Evolutionary conservation across 2,888 invertebrate species (phyloP), one percentile per base, ranked within the genome.

Genomic region (Nymphalis urticae): DNA sequence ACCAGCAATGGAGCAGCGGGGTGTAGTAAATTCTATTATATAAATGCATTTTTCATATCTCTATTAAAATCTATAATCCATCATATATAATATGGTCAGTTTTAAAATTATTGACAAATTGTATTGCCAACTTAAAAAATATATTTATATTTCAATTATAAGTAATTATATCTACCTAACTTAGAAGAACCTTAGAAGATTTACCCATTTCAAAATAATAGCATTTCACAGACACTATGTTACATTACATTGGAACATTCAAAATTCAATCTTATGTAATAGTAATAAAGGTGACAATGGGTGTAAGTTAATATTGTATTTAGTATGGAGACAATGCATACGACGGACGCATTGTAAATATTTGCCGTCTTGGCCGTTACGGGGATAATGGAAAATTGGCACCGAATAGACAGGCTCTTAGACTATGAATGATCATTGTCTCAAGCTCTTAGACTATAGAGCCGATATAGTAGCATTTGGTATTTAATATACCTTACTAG

Each of bases 311-410:
- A 82, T 83, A 73, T 77, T 73, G 80, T 82, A 84, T 83, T 84
- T 82, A 77, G 78, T 76, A 77, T 75, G 77, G 77, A 83, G 83
- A 84, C 84, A 85, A 85, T 85, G 81, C 80, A 81, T 76, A 77
- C 78, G 79, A 69, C 70, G 74, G 79, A 75, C 77, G 78, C 79
- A 78, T 76, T 79, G 84, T 82, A 85, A 85, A 84, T 80, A 84
- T 85, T 85, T 82, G 81, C 76, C 75, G 76, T 82, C 82, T 85
- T 84, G 81, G 79, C 80, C 77, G 80, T 82, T 84, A 80, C 80
- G 64, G 65, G 75, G 81, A 83, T 85, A 85, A 85, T 86, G 84
- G 86, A 86, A 86, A 85, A 86, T 87, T 86, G 85, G 82, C 84
- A 83, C 79, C 81, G 83, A 84, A 82, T 81, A 78, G 76, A 79